phyloP scores from a whole-genome alignment of 2,888 invertebrate species.

The Drosophila demipolita region DNA sequence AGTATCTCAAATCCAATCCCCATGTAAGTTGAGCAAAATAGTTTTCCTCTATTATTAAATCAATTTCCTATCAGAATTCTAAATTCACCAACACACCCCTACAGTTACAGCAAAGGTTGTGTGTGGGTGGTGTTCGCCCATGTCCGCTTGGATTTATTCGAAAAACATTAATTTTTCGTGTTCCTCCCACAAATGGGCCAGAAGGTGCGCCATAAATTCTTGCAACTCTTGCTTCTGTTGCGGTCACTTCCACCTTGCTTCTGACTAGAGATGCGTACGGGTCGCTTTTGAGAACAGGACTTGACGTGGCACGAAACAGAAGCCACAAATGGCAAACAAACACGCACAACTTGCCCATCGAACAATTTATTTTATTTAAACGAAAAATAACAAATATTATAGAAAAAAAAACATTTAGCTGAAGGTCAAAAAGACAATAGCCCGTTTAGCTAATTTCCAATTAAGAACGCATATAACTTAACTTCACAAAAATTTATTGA shows the following conservation, averaged over 20 bases:
- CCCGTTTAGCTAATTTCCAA: background rate
- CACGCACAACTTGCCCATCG: background rate
- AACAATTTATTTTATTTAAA: background rate
- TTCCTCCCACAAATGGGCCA: conserved; percentile 25
- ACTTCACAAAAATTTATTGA: background rate
- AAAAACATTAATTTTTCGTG: conserved; percentile 39
- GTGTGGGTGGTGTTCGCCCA: background rate
- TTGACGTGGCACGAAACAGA: background rate
- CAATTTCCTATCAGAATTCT: conserved; percentile 59
- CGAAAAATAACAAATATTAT: background rate
- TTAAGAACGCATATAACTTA: background rate
- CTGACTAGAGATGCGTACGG: conserved; percentile 17
- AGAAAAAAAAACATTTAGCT: background rate
- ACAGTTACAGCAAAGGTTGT: background rate
- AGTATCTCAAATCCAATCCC: conserved; percentile 89
- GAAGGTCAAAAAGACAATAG: background rate
- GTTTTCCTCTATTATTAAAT: conserved; percentile 43
- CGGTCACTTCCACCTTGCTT: conserved; percentile 21
- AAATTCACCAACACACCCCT: conserved; percentile 38
- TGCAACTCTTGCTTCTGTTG: conserved; percentile 9
- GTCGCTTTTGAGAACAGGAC: background rate
- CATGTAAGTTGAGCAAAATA: conserved; percentile 85
- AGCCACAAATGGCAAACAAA: background rate
- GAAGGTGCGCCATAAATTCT: conserved; percentile 57
- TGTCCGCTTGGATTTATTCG: conserved; percentile 29